Conservation (phyloP, 2,113 vertebrate genomes). For the Microcebus jonahi region DNA sequence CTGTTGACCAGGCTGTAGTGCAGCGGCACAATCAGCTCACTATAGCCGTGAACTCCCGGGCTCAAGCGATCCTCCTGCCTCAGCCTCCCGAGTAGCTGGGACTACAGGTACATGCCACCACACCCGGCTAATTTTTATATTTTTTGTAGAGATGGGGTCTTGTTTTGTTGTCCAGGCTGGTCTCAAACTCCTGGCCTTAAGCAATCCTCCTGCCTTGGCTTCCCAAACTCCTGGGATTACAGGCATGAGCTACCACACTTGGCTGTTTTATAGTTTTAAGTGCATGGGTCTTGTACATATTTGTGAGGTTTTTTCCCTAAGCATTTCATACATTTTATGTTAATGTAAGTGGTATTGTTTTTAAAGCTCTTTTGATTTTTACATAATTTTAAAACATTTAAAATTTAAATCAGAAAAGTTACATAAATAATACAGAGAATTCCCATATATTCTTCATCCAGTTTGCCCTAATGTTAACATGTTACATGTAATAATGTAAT, state of each 20-base stretch:
- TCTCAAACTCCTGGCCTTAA: no score
- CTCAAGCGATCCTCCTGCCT: no score
- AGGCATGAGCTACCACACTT: no score
- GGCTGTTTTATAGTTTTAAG: background rate
- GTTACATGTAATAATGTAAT: background rate
- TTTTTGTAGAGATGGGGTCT: background rate
- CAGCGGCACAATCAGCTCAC: no score
- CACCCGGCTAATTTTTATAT: background rate
- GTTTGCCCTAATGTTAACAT: background rate
- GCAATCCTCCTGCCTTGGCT: background rate
- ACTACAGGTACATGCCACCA: no score
- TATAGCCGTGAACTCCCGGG: no score
- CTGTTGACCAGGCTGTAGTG: no score
- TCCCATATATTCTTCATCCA: background rate
- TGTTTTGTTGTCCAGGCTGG: no score
- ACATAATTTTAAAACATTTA: background rate
- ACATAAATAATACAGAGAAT: background rate
- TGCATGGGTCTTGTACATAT: background rate
- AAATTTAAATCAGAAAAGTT: background rate
- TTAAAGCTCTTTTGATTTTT: background rate
- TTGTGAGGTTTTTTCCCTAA: background rate
- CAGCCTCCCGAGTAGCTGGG: no score
- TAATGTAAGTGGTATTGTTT: background rate
- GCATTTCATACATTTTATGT: background rate
- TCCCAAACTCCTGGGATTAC: no score